These are phyloP conservation scores for Armadillidium nasatum DNA, from an alignment of 1,140 invertebrate genomes.

Conservation along the genomic window DNA sequence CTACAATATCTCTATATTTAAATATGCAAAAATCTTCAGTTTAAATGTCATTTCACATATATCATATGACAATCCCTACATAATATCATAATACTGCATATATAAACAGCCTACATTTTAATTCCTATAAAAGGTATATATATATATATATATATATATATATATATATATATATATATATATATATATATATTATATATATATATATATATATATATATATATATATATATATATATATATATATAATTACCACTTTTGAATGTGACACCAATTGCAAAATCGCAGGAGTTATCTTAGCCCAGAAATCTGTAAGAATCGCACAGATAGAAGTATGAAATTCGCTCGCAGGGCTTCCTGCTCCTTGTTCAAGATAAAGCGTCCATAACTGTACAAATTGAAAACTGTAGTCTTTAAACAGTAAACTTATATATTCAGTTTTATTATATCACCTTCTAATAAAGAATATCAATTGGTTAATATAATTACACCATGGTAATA, in stretches of 20 bases:
- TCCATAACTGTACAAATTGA: slow-evolving; percentile 73
- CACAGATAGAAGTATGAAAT: slow-evolving; percentile 65
- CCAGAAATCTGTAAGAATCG: slow-evolving; percentile 97
- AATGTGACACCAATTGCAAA: slow-evolving; percentile 85
- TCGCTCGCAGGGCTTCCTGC: slow-evolving; percentile 64
- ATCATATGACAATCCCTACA: no score
- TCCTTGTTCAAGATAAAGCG: slow-evolving; percentile 91
- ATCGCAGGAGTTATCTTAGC: slow-evolving; percentile 93
- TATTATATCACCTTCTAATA: no score
- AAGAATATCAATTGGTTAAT: no score
- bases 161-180: slow-evolving; percentile 29
- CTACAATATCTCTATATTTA: no score
- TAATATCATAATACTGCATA: no score
- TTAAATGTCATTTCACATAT: no score
- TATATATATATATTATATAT: neutral
- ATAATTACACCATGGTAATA: no score
- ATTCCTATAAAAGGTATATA: no score
- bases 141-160: slow-evolving; percentile 19
- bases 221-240: slow-evolving; percentile 19
- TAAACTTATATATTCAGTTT: neutral
- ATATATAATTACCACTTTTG: slow-evolving; percentile 71
- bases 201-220: slow-evolving; percentile 27
- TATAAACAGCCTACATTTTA: no score
- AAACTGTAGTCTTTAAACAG: neutral
- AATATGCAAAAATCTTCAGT: no score